phyloP scores from a whole-genome alignment of 2,113 vertebrate species.

The Vireo altiloquus region DNA sequence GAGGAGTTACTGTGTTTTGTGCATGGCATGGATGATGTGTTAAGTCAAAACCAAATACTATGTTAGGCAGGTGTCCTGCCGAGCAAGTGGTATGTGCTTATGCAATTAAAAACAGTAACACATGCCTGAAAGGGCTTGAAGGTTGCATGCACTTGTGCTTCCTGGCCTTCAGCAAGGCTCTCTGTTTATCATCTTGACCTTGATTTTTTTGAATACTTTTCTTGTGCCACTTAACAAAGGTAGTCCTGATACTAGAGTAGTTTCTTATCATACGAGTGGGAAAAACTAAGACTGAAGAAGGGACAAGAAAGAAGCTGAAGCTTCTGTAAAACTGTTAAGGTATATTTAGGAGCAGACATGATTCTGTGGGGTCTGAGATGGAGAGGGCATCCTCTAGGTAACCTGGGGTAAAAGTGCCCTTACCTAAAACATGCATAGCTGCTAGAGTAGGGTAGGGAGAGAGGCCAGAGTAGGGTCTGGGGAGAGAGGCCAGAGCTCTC shows the following conservation, averaged over 20 bases:
- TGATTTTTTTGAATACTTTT: neutral
- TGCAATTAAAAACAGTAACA: neutral
- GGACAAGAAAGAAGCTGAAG: neutral
- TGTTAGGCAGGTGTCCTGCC: neutral
- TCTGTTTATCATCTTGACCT: neutral
- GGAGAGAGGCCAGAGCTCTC: neutral
- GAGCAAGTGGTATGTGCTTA: neutral
- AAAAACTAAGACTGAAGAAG: neutral
- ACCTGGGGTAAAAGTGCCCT: accelerated
- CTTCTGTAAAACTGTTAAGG: neutral
- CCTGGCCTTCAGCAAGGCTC: neutral
- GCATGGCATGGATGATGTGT: neutral
- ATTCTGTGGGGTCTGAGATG: neutral
- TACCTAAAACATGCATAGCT: neutral
- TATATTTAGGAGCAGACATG: neutral
- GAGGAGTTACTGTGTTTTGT: neutral
- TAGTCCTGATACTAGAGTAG: neutral
- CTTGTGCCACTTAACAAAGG: neutral
- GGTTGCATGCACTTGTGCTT: neutral
- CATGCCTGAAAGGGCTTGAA: neutral
- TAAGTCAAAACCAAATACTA: neutral
- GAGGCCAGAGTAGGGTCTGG: neutral
- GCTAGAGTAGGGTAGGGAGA: neutral
- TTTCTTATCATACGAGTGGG: neutral
- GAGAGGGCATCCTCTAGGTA: neutral